Base-by-base conservation (phyloP, 2,888 invertebrate species). In the Yponomeuta plumbellus region DNA sequence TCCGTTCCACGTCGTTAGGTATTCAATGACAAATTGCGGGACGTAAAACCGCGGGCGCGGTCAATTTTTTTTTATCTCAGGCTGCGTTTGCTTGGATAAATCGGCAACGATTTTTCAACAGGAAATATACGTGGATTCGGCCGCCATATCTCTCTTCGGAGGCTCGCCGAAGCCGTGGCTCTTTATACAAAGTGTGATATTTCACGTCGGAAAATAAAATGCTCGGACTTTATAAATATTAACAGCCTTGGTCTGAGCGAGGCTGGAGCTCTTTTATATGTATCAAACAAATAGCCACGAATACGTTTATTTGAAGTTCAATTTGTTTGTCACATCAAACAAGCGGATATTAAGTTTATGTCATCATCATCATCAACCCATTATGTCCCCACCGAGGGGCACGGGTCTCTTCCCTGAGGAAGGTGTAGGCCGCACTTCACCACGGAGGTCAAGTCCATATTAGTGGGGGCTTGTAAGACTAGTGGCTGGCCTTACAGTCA, bases 71-170 rank as follows among this genome's bases (percentile, higher is more conserved):
- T 85, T 84, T 80, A 79, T 11, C 44, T 52, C 44, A 77, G 79
- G 72, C 76, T 73, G 75, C 73, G 75, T 84, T 77, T 76, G 76
- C 79, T 80, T 76, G 77, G 81, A 82, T 84, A 85, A 86, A 86
- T 87, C 78, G 86, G 75, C 77, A 63, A 23, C 68, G 66, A 68
- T 68, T 66, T 84, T 83, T 88, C 83, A 84, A 69, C 61, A 69
- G 83, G 82, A 86, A 83, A 84, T 85, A 86, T 85, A 79, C 76
- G 81, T 78, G 83, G 84, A 80, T 78, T 76, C 77, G 73, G 75
- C 72, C 73, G 72, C 79, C 74, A 80, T 83, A 83, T 83, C 81
- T 83, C 78, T 83, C 78, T 73, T 52, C 17, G 44, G 44, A 52
- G 44, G 44, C 44, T 17, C 70, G 76, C 75, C 76, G 70, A 74